A percentile compares a stretch with the other conserved stretches of the same genome.
phyloP scores from a whole-genome alignment of 2,797 vertebrate genomes.

The Falco novaeseelandiae region DNA sequence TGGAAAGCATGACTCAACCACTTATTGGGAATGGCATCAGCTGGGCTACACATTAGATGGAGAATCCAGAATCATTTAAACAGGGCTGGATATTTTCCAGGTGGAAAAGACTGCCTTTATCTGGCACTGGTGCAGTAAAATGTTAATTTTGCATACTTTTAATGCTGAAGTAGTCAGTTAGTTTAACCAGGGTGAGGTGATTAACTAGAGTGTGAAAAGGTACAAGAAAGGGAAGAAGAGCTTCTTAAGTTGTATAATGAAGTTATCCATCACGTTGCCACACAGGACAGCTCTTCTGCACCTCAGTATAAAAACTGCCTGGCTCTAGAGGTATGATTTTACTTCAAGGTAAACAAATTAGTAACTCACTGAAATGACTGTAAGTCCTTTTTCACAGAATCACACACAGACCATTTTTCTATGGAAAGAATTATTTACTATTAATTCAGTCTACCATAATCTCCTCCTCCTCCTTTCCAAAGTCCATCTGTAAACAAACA shows the following conservation, averaged over 20 bases:
- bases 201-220: constrained; percentile 22
- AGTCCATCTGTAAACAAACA: neutral
- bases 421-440: neutral
- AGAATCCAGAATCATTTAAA: neutral
- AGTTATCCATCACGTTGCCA: constrained; percentile 59
- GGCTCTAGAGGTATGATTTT: constrained; percentile 39
- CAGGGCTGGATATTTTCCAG: neutral
- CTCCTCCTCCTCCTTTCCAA: neutral
- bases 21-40: neutral
- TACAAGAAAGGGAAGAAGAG: constrained; percentile 63
- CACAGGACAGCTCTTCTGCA: neutral
- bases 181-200: neutral
- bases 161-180: neutral
- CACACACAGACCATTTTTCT: neutral
- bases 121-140: neutral
- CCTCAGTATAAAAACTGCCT: constrained; percentile 4
- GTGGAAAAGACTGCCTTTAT: neutral
- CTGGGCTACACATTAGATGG: neutral
- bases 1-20: neutral
- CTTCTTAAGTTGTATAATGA: constrained; percentile 65
- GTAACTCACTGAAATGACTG: neutral
- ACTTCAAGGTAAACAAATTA: constrained; percentile 58
- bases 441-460: neutral
- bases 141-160: neutral
- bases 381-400: neutral